Evolutionary conservation across 92 coral and sea anemone genomes (phyloP).

Genomic region (Palythoa heliodiscus): DNA sequence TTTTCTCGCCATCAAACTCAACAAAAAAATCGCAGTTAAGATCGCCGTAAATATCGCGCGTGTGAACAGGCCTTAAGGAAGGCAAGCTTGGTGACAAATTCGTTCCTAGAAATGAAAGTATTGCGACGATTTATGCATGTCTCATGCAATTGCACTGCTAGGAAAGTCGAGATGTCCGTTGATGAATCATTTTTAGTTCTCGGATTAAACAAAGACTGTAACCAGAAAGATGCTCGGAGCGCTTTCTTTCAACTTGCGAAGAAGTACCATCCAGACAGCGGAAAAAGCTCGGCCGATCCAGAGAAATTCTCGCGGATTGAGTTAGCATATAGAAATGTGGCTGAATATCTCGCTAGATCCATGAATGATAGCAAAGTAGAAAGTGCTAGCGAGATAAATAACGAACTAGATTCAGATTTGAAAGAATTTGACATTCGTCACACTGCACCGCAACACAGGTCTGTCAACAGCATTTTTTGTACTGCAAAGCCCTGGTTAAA

Average conservation of each 20-base stretch:
- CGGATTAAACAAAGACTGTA: constrained; percentile 29
- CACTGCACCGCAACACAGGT: constrained; percentile 47
- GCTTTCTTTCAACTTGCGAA: constrained; percentile 37
- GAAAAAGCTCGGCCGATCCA: constrained; percentile 31
- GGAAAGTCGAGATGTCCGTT: background rate
- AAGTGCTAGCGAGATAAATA: background rate
- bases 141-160: constrained; percentile 10
- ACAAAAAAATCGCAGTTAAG: too few relatives aligned
- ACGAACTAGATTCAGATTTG: constrained; percentile 6
- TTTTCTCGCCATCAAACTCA: too few relatives aligned
- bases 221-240: constrained; percentile 18
- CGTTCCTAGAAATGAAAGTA: background rate
- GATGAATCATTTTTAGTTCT: constrained; percentile 16
- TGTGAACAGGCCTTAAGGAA: too few relatives aligned
- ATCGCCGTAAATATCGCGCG: too few relatives aligned
- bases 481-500: too few relatives aligned
- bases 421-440: constrained; percentile 41
- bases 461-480: background rate
- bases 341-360: background rate
- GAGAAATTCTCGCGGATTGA: constrained; percentile 39
- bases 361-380: background rate
- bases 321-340: constrained; percentile 30
- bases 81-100: background rate
- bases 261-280: constrained; percentile 34
- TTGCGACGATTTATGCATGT: constrained; percentile 11